phyloP scores from a whole-genome alignment of 1,140 invertebrate species.

The Cydia fagiglandana region DNA sequence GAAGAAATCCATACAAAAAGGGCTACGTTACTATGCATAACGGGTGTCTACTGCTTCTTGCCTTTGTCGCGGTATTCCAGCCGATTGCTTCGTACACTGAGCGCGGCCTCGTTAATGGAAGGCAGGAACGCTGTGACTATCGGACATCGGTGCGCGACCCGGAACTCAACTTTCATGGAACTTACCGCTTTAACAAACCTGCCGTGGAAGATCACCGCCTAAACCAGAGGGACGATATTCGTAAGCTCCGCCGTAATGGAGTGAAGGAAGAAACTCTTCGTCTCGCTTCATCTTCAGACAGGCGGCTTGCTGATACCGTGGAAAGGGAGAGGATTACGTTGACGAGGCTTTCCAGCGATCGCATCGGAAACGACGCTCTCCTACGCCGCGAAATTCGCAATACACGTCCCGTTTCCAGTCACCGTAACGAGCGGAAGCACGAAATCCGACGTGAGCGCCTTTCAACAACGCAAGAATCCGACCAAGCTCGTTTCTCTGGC shows the following conservation, averaged over 20 bases:
- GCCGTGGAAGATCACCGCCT: slow-evolving; percentile 35
- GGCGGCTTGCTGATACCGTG: background rate
- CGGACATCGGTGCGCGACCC: slow-evolving; percentile 40
- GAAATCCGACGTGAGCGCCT: background rate
- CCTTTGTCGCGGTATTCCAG: slow-evolving; percentile 58
- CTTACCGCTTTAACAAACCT: slow-evolving; percentile 33
- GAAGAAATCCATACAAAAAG: slow-evolving; percentile 44
- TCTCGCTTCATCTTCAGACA: slow-evolving; percentile 25
- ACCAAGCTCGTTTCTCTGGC: background rate
- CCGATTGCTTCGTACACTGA: slow-evolving; percentile 57
- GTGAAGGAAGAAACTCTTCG: slow-evolving; percentile 15
- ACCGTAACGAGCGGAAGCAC: background rate
- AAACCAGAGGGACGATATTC: slow-evolving; percentile 30
- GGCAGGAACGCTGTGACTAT: slow-evolving; percentile 52
- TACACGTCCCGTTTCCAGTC: background rate
- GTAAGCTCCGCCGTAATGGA: slow-evolving; percentile 33
- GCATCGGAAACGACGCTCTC: background rate
- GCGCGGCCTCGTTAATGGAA: slow-evolving; percentile 63
- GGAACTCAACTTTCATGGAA: slow-evolving; percentile 37
- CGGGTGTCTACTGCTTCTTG: slow-evolving; percentile 66
- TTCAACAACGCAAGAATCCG: background rate
- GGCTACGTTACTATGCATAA: slow-evolving; percentile 70
- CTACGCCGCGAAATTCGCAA: background rate
- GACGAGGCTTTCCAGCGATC: background rate
- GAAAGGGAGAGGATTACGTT: background rate